Conservation (phyloP, 2,888 invertebrate species). For the Scelioninae gen. 1 region DNA sequence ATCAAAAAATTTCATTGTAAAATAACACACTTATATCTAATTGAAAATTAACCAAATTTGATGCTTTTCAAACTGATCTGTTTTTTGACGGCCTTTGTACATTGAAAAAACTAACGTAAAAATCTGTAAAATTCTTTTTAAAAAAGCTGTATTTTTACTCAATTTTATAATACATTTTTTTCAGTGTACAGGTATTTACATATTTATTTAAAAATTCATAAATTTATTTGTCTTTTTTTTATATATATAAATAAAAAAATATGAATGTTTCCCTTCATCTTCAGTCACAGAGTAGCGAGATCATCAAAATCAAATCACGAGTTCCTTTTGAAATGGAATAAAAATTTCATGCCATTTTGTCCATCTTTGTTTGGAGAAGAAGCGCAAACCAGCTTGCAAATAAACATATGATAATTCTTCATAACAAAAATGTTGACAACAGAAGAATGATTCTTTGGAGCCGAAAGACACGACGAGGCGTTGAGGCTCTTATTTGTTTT, state of each 20-base stretch:
- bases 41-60: too few species aligned
- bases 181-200: neutral
- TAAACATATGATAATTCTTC: slow-evolving; percentile 22
- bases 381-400: slow-evolving; percentile 27
- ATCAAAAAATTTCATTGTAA: too few species aligned
- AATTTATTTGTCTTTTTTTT: too few species aligned
- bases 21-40: too few species aligned
- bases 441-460: slow-evolving; percentile 60
- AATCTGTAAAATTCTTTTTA: too few species aligned
- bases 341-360: slow-evolving; percentile 66
- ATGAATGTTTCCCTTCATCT: slow-evolving; percentile 49
- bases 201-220: neutral
- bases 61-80: too few species aligned
- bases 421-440: slow-evolving; percentile 42
- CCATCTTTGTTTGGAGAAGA: slow-evolving; percentile 33
- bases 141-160: too few species aligned
- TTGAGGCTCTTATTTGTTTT: slow-evolving; percentile 28
- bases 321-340: slow-evolving; percentile 24
- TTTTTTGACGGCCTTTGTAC: too few species aligned
- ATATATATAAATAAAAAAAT: too few species aligned
- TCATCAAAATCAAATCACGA: slow-evolving; percentile 22
- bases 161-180: too few species aligned
- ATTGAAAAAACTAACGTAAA: too few species aligned
- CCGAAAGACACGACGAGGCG: slow-evolving; percentile 35
- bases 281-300: slow-evolving; percentile 28